Evolutionary conservation across 1,140 invertebrate species (phyloP), one percentile per base, ranked within the genome.

Genomic region (Nasonia giraulti): DNA sequence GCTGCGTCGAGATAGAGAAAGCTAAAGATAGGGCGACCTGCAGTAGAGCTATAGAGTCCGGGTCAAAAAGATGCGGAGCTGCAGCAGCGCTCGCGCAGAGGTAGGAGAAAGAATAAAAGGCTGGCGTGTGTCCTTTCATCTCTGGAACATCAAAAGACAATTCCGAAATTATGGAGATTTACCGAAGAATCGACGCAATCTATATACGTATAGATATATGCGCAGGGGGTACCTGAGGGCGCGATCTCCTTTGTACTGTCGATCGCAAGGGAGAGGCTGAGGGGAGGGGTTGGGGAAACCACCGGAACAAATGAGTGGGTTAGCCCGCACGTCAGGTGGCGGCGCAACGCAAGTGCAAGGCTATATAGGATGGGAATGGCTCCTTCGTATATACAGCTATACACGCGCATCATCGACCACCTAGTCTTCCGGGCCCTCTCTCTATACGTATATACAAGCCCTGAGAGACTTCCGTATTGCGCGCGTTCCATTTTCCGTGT

Each of bases 161-260:
- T 92, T 92, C 86, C 86, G 84, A 91, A 92, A 92, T 92, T 92
- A 92, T 92, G 92, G 90, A 90, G 88, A 92, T 92, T 91, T 91
- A 88, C 88, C 89, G 83, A 91, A 90, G 90, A 91, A 91, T 92
- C 89, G 89, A 91, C 2, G 33, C 5, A 55, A 55, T 55, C 50
- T 55, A 55, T 55, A 17, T 55, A 20, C 17, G 27, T 27, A 27
- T 27, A 27, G 27, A 20, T 55, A 20, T 17, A 20, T 55, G 27
- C 27, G 27, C 27, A 27, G 27, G 27, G 11, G 50, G 50, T 80
- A 47, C 12, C 79, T 8, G 2, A 71, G 66, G 37, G n/a, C 20
- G 33, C 14, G 79, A 76, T 87, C 84, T 80, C 85, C 89, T 91
- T 91, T 92, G 90, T 89, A 89, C 82, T 86, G 62, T 84, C 76